These are phyloP conservation scores for Heteropelma amictum DNA, from an alignment of 2,888 invertebrate species.

Conservation along the genomic window DNA sequence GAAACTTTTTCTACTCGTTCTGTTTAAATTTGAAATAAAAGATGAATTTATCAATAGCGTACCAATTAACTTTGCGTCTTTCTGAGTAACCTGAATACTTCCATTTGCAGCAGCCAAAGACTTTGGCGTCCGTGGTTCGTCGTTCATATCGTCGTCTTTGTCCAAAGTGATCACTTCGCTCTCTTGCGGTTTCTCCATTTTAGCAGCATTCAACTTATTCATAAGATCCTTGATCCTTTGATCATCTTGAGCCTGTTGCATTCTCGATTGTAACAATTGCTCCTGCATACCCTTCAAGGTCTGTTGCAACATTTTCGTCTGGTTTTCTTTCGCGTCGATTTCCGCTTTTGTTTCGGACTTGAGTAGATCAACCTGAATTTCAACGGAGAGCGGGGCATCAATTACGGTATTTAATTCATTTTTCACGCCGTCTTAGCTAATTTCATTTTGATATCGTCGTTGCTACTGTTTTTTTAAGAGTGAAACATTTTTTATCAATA, in stretches of 20 bases:
- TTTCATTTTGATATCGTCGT: no score
- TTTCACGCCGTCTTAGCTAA: no score
- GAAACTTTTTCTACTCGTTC: no score
- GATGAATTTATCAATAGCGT: slow-evolving; percentile 32
- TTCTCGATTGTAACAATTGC: slow-evolving; percentile 81
- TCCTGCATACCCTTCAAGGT: slow-evolving; percentile 82
- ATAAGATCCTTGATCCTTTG: slow-evolving; percentile 80
- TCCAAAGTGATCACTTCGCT: slow-evolving; percentile 79
- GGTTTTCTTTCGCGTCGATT: slow-evolving; percentile 90
- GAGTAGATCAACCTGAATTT: slow-evolving; percentile 88
- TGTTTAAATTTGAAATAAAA: no score
- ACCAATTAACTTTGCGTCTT: slow-evolving; percentile 89
- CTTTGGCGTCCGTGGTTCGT: slow-evolving; percentile 72
- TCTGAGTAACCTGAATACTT: slow-evolving; percentile 77
- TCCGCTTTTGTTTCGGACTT: slow-evolving; percentile 89
- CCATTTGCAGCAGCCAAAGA: slow-evolving; percentile 65
- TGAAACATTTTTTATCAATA: no score
- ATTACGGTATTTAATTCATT: no score
- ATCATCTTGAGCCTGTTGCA: slow-evolving; percentile 80
- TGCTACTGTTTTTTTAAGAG: no score
- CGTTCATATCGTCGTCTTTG: slow-evolving; percentile 74
- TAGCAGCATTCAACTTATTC: slow-evolving; percentile 72
- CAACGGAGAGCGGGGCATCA: no score
- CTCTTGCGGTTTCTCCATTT: slow-evolving; percentile 75
- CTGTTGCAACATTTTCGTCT: slow-evolving; percentile 86